Conservation (phyloP, 2,797 vertebrate species). For the Pogoniulus pusillus region DNA sequence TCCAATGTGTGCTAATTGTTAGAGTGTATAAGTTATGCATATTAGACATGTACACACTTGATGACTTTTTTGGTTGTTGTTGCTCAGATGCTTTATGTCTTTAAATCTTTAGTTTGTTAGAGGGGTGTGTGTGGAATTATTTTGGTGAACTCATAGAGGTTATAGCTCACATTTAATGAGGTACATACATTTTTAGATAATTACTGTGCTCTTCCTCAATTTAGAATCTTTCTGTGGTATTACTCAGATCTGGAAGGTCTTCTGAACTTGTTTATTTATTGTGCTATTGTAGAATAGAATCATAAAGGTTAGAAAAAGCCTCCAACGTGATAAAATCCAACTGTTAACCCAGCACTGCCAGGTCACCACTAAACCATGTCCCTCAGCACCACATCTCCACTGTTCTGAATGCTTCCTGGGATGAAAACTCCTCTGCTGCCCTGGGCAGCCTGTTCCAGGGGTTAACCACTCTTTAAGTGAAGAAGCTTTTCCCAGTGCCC, state of each 20-base stretch:
- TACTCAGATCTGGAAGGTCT: not conserved
- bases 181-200: not conserved
- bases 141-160: not conserved
- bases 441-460: too few relatives aligned
- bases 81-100: not conserved
- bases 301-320: too few relatives aligned
- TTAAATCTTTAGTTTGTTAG: not conserved
- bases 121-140: not conserved
- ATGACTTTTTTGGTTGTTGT: not conserved
- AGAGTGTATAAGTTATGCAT: slow-evolving; percentile 41
- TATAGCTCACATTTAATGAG: not conserved
- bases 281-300: too few relatives aligned
- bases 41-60: slow-evolving; percentile 53
- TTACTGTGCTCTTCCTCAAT: not conserved
- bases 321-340: too few relatives aligned
- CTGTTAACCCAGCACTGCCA: too few relatives aligned
- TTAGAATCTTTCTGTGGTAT: not conserved
- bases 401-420: too few relatives aligned
- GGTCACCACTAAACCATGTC: too few relatives aligned
- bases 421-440: too few relatives aligned
- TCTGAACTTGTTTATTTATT: not conserved
- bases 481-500: too few relatives aligned
- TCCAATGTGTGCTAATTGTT: slow-evolving; percentile 45
- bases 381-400: too few relatives aligned
- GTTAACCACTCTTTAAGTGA: too few relatives aligned